These are phyloP conservation scores for Antheraea mylitta DNA, from an alignment of 1,140 invertebrate genomes.

Conservation along the genomic window DNA sequence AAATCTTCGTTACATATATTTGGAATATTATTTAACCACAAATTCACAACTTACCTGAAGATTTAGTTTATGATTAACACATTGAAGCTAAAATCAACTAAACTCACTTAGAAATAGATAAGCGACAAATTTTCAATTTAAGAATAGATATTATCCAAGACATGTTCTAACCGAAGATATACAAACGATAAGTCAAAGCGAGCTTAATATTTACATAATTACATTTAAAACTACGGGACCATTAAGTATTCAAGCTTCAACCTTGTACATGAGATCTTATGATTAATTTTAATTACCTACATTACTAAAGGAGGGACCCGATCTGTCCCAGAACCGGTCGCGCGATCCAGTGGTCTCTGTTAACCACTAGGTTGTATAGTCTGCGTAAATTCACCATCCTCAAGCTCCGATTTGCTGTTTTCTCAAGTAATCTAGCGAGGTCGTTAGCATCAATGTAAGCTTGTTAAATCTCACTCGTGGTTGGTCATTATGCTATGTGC, in stretches of 20 bases:
- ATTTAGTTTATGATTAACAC: too few species aligned
- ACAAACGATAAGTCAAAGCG: not conserved
- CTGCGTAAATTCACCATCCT: slow-evolving; percentile 10
- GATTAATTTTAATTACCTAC: not conserved
- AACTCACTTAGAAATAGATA: too few species aligned
- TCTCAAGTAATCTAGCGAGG: not conserved
- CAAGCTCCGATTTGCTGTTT: slow-evolving; percentile 9
- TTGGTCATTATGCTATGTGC: too few species aligned
- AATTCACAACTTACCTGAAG: too few species aligned
- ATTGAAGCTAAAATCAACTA: too few species aligned
- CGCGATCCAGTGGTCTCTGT: not conserved
- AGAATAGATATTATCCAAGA: too few species aligned
- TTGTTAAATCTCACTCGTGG: too few species aligned
- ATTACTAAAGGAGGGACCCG: not conserved
- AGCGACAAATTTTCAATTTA: too few species aligned
- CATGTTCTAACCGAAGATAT: not conserved
- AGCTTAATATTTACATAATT: not conserved
- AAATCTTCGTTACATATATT: too few species aligned
- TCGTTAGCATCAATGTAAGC: not conserved
- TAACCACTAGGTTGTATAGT: slow-evolving; percentile 7
- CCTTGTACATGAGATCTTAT: not conserved
- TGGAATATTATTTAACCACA: too few species aligned
- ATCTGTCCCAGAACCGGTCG: not conserved
- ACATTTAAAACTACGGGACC: not conserved
- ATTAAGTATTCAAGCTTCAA: not conserved